Base-by-base conservation (phyloP, 2,797 vertebrate species). In the Silurus lanzhouensis region DNA sequence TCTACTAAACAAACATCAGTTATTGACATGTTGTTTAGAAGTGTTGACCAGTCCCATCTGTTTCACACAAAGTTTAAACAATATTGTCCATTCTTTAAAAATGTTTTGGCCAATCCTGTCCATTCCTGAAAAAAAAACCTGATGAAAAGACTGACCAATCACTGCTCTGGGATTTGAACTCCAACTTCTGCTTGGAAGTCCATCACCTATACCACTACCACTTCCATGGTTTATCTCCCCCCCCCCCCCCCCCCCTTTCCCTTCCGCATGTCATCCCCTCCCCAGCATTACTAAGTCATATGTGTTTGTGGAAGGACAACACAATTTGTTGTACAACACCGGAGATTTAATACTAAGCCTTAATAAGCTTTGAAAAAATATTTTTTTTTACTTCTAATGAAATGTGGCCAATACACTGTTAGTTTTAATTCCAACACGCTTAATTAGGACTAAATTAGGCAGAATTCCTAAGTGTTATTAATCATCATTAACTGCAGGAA, bases 271-370 rank as follows among this genome's bases (percentile, higher is more conserved):
- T 38, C 4, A 52, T 10, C 48, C 48, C 10, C 48, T 52, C 27
- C n/a, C 52, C 52, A 58, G 12, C 15, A 60, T 20, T 25, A 57
- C 15, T 52, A 58, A 22, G 27, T 46, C 31, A n/a, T 48, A 46
- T 78, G 76, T 78, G 10, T 61, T 44, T 63, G 77, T 63, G 71
- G 46, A 77, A 72, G 75, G 70, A 61, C 76, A 71, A 12, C 78
- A 61, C 87, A 85, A 77, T 25, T 68, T 64, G 17, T 79, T 88
- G 89, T 89, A 90, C 80, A 91, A 63, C 60, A 79, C 38, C 8
- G 6, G 13, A 64, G 22, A 64, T 63, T 64, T 80, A 25, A 80
- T 17, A 2, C 6, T 5, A 6, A 38, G 19, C 5, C 60, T 61
- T 78, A 44, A 78, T 80, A 48, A 25, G 61, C n/a, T 52, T 52